Percentiles rank a stretch among this genome's conserved stretches.
Conservation (phyloP, 2,888 invertebrate species). For the Drosophila sordidula region DNA sequence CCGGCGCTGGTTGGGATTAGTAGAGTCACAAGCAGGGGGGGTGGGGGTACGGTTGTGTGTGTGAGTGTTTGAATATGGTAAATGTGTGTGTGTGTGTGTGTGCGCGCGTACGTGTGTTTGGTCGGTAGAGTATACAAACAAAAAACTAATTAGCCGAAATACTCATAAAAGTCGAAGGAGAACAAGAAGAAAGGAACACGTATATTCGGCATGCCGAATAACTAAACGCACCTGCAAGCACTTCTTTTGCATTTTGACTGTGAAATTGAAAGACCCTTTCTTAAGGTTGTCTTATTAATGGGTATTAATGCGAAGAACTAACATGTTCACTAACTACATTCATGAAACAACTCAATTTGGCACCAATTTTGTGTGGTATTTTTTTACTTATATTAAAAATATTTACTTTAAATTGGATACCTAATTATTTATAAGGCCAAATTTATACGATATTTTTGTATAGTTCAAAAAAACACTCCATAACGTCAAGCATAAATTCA, state of each 20-base stretch:
- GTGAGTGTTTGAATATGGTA: no score
- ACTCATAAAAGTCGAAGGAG: slow-evolving; percentile 42
- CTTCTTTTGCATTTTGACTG: no score
- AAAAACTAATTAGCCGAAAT: slow-evolving; percentile 68
- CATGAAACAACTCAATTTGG: not conserved
- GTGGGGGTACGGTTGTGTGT: slow-evolving; percentile 8
- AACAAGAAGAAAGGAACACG: slow-evolving; percentile 17
- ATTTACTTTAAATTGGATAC: no score
- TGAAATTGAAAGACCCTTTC: not conserved
- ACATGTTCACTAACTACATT: not conserved
- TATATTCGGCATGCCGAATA: slow-evolving; percentile 39
- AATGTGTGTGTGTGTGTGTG: not conserved
- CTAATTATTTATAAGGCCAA: no score
- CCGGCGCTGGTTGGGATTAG: slow-evolving; percentile 12
- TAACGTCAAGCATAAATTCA: no score
- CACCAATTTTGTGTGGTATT: not conserved
- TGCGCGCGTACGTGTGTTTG: slow-evolving; percentile 18
- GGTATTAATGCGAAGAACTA: not conserved
- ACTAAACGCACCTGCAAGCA: slow-evolving; percentile 36
- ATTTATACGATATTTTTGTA: not conserved
- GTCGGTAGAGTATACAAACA: slow-evolving; percentile 59
- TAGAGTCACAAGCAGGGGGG: slow-evolving; percentile 8
- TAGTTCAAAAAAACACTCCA: no score
- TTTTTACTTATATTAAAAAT: no score
- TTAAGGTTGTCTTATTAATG: not conserved